Base-by-base conservation (phyloP, 1,140 invertebrate genomes). In the Eubasilissa regina region DNA sequence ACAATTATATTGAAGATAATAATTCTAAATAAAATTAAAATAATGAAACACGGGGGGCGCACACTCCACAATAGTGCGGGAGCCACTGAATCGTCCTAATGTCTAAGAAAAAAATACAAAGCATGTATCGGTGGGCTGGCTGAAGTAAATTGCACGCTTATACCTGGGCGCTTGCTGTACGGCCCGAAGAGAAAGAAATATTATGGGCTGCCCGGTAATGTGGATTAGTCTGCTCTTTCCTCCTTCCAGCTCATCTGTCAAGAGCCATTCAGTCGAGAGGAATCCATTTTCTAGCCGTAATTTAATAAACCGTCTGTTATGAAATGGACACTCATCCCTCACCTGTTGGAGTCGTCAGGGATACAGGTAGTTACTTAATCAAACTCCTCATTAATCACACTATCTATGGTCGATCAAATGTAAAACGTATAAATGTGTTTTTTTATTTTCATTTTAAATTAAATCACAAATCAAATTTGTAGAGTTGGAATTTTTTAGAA, bases 71-170 rank as follows among this genome's bases (percentile, higher is more conserved):
- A 35, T 6, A 35, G 6, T 35, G 25, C 25, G 25, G n/a, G 25
- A 35, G 25, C 25, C 25, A 6, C 25, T 35, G 25, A 1, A 35
- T 35, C 25, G 25, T 6, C 1, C 25, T 35, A 35, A 35, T 35
- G 25, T 21, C 25, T 64, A 35, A 35, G 13, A 64, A 64, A 66
- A 45, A 66, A 66, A 44, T 13, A 44, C 43, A 44, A 66, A 15
- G 62, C 13, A 66, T 15, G 0, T 66, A 13, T 44, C 43, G 43
- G 62, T 47, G 43, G 43, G 43, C 6, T 6, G 25, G 1, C 62
- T 8, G 43, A 74, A 74, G 21, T 56, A 74, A 74, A 74, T 45
- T 74, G 70, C 70, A 74, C 51, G 43, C 56, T 73, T 74, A 74
- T 74, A 74, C 70, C 70, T 74, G 70, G 70, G 45, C 51, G 51